phyloP scores from a whole-genome alignment of 2,113 vertebrate genomes.

The Semnornis frantzii region DNA sequence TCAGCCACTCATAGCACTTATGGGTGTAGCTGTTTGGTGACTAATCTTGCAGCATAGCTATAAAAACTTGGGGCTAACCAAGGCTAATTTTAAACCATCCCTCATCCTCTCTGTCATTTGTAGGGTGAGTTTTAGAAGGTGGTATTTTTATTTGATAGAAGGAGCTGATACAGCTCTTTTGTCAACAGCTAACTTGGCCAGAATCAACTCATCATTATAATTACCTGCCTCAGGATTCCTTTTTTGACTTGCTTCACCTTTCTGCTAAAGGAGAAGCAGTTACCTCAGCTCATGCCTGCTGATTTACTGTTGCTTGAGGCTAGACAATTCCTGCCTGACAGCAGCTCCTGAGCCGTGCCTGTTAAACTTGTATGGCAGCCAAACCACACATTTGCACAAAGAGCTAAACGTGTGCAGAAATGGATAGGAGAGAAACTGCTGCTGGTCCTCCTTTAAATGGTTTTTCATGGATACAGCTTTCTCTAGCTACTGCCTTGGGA shows the following conservation, averaged over 20 bases:
- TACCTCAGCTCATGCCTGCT: constrained; percentile 27
- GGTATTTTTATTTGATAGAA: constrained; percentile 10
- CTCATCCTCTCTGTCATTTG: not conserved
- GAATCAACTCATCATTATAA: not conserved
- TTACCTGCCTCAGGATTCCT: constrained; percentile 43
- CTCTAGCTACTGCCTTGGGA: not conserved
- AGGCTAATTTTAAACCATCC: not conserved
- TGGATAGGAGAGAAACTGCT: not conserved
- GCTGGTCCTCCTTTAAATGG: not conserved
- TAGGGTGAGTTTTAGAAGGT: constrained; percentile 24
- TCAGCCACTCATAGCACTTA: not conserved
- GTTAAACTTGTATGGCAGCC: not conserved
- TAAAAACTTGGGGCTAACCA: not conserved
- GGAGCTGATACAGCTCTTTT: not conserved
- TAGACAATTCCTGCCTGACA: constrained; percentile 51
- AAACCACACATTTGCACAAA: constrained; percentile 17
- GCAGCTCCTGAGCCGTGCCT: constrained; percentile 5
- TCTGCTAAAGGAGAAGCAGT: not conserved
- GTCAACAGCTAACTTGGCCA: not conserved
- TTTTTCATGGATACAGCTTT: not conserved
- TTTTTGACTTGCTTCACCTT: constrained; percentile 4
- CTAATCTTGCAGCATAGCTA: not conserved
- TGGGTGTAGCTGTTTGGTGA: not conserved
- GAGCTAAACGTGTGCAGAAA: not conserved
- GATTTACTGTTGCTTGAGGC: constrained; percentile 43